Percentiles rank a stretch among this genome's conserved stretches.
Evolutionary conservation across 2,797 vertebrate species (phyloP).

Genomic region (Dipus sagitta): DNA sequence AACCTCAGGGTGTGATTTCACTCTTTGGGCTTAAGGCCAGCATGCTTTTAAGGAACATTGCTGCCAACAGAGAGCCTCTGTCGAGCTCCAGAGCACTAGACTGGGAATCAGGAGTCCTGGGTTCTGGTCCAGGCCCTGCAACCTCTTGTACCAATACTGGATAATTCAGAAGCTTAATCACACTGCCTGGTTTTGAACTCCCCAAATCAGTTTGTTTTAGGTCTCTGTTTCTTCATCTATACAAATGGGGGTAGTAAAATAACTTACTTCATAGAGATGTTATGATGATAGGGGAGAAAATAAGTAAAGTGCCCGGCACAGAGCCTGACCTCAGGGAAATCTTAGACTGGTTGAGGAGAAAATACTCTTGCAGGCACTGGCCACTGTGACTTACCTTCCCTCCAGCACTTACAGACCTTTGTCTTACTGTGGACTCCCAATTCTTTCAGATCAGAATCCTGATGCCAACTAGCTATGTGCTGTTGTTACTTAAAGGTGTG

Average conservation of each 20-base stretch:
- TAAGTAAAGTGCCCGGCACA: conserved; percentile 39
- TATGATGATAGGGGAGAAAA: conserved; percentile 1
- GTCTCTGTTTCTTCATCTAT: conserved; percentile 20
- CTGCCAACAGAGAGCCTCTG: conserved; percentile 44
- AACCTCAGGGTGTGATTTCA: conserved; percentile 80
- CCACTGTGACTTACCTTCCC: neutral
- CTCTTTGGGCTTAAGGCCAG: conserved; percentile 67
- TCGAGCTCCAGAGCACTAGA: neutral
- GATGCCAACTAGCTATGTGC: neutral
- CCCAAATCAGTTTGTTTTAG: neutral
- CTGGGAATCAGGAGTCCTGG: conserved; percentile 25
- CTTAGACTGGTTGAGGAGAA: neutral
- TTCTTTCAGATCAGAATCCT: neutral
- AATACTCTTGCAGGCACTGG: neutral
- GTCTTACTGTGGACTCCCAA: neutral
- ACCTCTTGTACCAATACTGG: neutral
- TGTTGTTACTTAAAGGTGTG: neutral
- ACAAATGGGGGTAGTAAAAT: conserved; percentile 17
- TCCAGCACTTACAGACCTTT: neutral
- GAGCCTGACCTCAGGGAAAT: neutral
- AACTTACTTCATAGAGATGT: conserved; percentile 17
- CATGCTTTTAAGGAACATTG: conserved; percentile 77
- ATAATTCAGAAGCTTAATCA: neutral
- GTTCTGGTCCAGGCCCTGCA: conserved; percentile 18
- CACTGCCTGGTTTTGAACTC: neutral